Evolutionary conservation across 1,140 invertebrate genomes (phyloP).

Genomic region (Augochlora pura): DNA sequence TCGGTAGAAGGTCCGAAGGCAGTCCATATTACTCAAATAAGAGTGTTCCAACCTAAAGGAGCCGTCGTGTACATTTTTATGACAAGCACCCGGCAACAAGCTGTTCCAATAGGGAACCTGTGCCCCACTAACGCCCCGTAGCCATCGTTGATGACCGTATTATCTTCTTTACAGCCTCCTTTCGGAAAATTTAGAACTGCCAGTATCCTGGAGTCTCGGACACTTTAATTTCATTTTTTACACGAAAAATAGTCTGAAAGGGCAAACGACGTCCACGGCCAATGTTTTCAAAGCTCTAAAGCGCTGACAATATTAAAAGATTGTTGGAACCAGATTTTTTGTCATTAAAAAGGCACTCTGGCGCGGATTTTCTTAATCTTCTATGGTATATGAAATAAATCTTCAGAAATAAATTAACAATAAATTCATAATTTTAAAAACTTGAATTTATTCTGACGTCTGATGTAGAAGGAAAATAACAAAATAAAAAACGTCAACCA

Average conservation of each 20-base stretch:
- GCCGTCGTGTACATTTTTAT: conserved; percentile 51
- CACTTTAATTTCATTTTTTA: not conserved
- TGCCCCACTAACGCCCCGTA: conserved; percentile 22
- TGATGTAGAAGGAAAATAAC: too few relatives aligned
- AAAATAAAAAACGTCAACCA: too few relatives aligned
- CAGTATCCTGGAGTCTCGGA: not conserved
- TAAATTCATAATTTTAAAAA: too few relatives aligned
- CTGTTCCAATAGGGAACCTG: conserved; percentile 50
- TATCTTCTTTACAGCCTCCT: conserved; percentile 42
- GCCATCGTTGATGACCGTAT: conserved; percentile 30
- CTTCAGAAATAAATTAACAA: too few relatives aligned
- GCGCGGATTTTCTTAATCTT: too few relatives aligned
- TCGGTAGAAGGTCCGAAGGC: not conserved
- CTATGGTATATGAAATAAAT: too few relatives aligned
- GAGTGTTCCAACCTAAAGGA: conserved; percentile 23
- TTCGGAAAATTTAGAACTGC: not conserved
- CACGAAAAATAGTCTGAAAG: not conserved
- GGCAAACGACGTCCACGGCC: not conserved
- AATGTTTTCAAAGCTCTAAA: not conserved
- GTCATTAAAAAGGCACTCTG: too few relatives aligned
- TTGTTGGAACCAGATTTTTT: not conserved
- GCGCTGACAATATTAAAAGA: not conserved
- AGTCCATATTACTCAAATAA: conserved; percentile 49
- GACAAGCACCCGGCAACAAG: conserved; percentile 41
- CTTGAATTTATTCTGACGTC: too few relatives aligned